Conservation (phyloP, 1,140 invertebrate species). For the Choristoneura fumiferana region DNA sequence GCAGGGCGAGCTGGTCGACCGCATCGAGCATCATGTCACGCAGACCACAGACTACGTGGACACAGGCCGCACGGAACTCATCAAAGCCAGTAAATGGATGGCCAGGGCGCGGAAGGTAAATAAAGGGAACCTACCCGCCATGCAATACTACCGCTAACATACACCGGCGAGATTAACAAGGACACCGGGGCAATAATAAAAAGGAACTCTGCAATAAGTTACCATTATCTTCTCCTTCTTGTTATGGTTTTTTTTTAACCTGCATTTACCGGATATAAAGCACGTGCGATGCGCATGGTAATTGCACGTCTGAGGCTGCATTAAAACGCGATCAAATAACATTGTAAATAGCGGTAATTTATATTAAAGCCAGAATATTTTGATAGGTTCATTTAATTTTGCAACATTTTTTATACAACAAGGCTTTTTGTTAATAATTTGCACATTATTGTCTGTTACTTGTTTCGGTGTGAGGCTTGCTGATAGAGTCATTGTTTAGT, state of each 20-base stretch:
- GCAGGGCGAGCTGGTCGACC: constrained; percentile 95
- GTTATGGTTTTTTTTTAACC: not conserved
- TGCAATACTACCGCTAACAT: not conserved
- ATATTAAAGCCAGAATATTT: not conserved
- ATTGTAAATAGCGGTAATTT: not conserved
- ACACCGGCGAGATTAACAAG: not conserved
- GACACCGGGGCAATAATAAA: not conserved
- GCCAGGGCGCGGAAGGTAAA: constrained; percentile 94
- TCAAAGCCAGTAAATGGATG: constrained; percentile 89
- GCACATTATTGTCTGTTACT: too few species aligned
- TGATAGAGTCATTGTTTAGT: constrained; percentile 4
- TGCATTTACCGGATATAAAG: not conserved
- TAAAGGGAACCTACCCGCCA: too few species aligned
- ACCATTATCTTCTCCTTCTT: not conserved
- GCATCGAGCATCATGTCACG: constrained; percentile 94
- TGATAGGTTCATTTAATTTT: not conserved
- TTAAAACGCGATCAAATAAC: not conserved
- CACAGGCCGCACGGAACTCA: constrained; percentile 87
- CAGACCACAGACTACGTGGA: constrained; percentile 89
- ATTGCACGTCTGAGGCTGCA: not conserved
- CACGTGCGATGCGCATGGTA: constrained; percentile 1
- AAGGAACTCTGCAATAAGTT: not conserved
- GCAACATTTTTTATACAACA: not conserved
- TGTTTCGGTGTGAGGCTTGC: not conserved
- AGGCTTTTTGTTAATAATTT: too few species aligned